These are phyloP conservation scores for Rhyacophila brunnea DNA, from an alignment of 1,140 invertebrate genomes.

Conservation along the genomic window DNA sequence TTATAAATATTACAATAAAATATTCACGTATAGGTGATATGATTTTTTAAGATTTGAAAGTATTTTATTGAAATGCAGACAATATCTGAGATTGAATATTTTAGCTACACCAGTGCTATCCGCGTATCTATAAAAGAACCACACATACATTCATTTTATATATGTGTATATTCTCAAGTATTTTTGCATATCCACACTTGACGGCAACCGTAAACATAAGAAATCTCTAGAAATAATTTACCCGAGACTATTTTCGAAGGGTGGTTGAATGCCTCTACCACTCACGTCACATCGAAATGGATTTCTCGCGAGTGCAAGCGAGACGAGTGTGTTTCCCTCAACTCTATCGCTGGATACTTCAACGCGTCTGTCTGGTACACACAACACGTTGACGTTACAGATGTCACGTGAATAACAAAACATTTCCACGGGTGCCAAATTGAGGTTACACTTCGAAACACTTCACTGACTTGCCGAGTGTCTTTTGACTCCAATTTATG, in stretches of 20 bases:
- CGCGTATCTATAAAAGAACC: too few species aligned
- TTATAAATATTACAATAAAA: too few species aligned
- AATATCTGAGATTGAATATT: too few species aligned
- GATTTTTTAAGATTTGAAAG: too few species aligned
- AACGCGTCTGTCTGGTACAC: conserved; percentile 14
- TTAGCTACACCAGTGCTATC: too few species aligned
- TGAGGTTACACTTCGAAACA: conserved; percentile 28
- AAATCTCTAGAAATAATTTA: conserved; percentile 35
- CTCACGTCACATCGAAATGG: background rate
- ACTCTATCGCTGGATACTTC: conserved; percentile 2
- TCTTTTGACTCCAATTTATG: background rate
- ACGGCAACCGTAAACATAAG: conserved; percentile 20
- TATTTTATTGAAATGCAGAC: too few species aligned
- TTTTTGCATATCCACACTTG: conserved; percentile 4
- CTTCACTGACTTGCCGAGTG: conserved; percentile 2
- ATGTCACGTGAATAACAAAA: conserved; percentile 36
- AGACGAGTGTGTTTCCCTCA: background rate
- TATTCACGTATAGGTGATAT: too few species aligned
- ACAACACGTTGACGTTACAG: conserved; percentile 28
- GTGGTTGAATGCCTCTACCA: background rate
- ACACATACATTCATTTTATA: too few species aligned
- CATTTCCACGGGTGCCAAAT: conserved; percentile 31
- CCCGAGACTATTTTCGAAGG: conserved; percentile 19
- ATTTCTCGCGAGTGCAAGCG: background rate
- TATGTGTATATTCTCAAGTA: too few species aligned